phyloP scores from a whole-genome alignment of 2,888 invertebrate species.

The Carcina quercana region DNA sequence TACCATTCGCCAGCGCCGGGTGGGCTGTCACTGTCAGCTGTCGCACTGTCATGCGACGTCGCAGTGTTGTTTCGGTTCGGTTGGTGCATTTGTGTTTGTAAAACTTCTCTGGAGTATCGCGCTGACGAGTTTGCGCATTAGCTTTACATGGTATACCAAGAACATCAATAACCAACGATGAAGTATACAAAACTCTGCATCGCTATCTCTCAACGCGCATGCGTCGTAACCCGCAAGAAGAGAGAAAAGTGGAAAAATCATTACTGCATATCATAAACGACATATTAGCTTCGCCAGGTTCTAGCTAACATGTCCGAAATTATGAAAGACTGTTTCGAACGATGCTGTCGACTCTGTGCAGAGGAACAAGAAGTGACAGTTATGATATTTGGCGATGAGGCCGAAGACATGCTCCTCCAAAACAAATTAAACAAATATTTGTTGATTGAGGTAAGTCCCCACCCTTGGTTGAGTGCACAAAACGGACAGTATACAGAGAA shows the following conservation, averaged over 20 bases:
- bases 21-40: too few relatives aligned
- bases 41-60: too few relatives aligned
- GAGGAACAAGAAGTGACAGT: slow-evolving; percentile 74
- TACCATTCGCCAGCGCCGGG: too few relatives aligned
- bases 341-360: slow-evolving; percentile 79
- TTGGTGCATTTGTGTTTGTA: too few relatives aligned
- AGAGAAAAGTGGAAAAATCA: slow-evolving; percentile 41
- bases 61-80: too few relatives aligned
- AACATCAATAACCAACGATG: slow-evolving; percentile 38
- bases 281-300: too few relatives aligned
- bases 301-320: slow-evolving; percentile 27
- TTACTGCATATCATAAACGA: slow-evolving; percentile 29
- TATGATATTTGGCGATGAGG: slow-evolving; percentile 79
- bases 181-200: slow-evolving; percentile 38
- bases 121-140: slow-evolving; percentile 28
- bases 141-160: slow-evolving; percentile 12
- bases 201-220: slow-evolving; percentile 46
- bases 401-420: slow-evolving; percentile 76
- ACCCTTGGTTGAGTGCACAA: too few relatives aligned
- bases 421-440: slow-evolving; percentile 81
- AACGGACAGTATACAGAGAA: too few relatives aligned
- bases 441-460: slow-evolving; percentile 76
- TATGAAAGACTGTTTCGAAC: slow-evolving; percentile 43
- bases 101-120: too few relatives aligned
- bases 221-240: slow-evolving; percentile 32